These are phyloP conservation scores for Kuschelorhynchus macadamiae DNA, from an alignment of 2,888 invertebrate species.

Conservation along the genomic window DNA sequence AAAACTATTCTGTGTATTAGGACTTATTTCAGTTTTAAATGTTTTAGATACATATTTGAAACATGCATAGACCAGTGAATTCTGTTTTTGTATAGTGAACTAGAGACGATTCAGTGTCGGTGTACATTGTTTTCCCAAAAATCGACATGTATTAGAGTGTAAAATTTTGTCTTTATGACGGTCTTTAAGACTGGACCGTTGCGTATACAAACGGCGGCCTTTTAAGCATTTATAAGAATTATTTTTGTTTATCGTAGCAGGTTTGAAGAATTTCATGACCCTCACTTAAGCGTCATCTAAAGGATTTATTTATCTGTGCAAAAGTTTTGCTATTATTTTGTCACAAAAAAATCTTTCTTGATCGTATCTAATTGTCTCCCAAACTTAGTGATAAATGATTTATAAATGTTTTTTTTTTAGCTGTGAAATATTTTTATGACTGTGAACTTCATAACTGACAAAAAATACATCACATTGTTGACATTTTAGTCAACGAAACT, in stretches of 20 bases:
- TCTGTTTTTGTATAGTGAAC: constrained; percentile 47
- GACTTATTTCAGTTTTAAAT: constrained; percentile 47
- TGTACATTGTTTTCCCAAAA: constrained; percentile 31
- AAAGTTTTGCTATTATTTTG: too few relatives aligned
- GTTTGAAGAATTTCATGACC: not conserved
- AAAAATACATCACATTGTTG: too few relatives aligned
- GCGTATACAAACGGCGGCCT: not conserved
- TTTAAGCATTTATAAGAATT: too few relatives aligned
- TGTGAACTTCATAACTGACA: too few relatives aligned
- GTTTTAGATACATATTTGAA: constrained; percentile 44
- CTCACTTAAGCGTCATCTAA: too few relatives aligned
- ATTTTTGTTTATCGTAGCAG: not conserved
- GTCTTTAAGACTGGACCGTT: constrained; percentile 3
- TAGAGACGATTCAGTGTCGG: constrained; percentile 42
- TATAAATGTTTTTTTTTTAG: too few relatives aligned
- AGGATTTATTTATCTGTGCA: too few relatives aligned
- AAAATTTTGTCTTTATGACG: constrained; percentile 30
- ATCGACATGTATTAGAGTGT: constrained; percentile 27
- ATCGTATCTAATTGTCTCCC: too few relatives aligned
- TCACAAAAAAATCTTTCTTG: too few relatives aligned
- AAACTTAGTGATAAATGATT: too few relatives aligned
- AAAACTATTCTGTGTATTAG: constrained; percentile 11
- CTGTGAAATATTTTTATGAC: too few relatives aligned
- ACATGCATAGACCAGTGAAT: constrained; percentile 44
- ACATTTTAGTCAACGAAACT: too few relatives aligned